Conservation (phyloP, 2,797 vertebrate genomes). For the Sebastes kiyomatsui region DNA sequence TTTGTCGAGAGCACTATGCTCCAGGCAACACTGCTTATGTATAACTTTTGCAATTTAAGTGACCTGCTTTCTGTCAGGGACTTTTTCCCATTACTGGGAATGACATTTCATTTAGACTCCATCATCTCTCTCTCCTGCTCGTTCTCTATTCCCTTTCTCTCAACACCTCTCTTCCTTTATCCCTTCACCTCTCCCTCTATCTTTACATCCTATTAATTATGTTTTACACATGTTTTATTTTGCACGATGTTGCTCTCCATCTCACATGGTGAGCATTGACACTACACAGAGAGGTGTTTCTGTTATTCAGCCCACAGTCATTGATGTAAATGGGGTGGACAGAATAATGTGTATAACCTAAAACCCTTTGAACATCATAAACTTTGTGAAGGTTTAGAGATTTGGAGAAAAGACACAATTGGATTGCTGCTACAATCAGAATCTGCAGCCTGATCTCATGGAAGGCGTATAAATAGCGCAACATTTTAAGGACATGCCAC, state of each 20-base stretch:
- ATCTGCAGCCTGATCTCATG: too few relatives aligned
- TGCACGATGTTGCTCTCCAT: not conserved
- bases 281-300: not conserved
- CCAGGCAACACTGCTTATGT: constrained; percentile 78
- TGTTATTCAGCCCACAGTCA: not conserved
- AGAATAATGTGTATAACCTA: not conserved
- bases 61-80: constrained; percentile 78
- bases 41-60: constrained; percentile 83
- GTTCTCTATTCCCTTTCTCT: not conserved
- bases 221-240: not conserved
- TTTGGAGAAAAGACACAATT: not conserved
- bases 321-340: not conserved
- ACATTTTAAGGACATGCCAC: too few relatives aligned
- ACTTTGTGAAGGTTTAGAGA: not conserved
- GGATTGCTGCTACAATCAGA: not conserved
- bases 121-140: constrained; percentile 61
- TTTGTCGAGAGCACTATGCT: constrained; percentile 75
- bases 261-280: not conserved
- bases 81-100: constrained; percentile 82
- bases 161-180: not conserved
- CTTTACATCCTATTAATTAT: not conserved
- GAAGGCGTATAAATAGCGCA: too few relatives aligned
- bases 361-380: not conserved
- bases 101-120: constrained; percentile 84
- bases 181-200: not conserved